Evolutionary conservation across 2,113 vertebrate genomes (phyloP), one percentile per base, ranked within the genome.

Genomic region (Chaetodon trifascialis): DNA sequence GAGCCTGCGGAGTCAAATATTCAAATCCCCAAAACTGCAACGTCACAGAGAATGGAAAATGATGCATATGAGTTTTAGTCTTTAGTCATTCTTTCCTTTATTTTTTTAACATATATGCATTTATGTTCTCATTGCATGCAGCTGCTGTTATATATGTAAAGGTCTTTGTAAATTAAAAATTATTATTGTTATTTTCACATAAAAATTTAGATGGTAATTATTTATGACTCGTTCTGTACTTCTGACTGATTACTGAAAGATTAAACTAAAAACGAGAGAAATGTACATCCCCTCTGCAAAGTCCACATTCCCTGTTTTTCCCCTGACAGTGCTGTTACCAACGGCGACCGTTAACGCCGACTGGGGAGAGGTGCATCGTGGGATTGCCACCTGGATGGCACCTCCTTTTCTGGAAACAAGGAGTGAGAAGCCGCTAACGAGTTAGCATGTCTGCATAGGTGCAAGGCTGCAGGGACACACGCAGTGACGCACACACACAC

Each of bases 351-450:
- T 83, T 88, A 85, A 86, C 81, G 70, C 64, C 60, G 38, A 83
- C 75, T 73, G 76, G 75, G 77, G 85, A 91, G 83, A 90, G 83
- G 89, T 91, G 89, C 85, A 88, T 91, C 67, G 67, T 92, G 89
- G 85, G 87, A 87, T 76, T 91, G 84, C 90, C 92, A 92, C 93
- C 93, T 92, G 89, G 86, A 89, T 91, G 70, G 71, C 91, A 85
- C 89, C 85, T 90, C 77, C 83, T 89, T 86, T 91, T 89, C 82
- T 93, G 89, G 89, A 86, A 83, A 66, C 56, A 19, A 82, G 70
- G 89, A 92, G 93, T 92, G 93, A 86, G 89, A 94, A 94, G 82
- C 72, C n/a, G 92, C 87, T 93, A 94, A 94, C 90, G 80, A 93
- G 91, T 81, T 93, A 93, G 86, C 88, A 81, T 90, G 88, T 91